Conservation (phyloP, 2,113 vertebrate genomes). For the Poecile atricapillus region DNA sequence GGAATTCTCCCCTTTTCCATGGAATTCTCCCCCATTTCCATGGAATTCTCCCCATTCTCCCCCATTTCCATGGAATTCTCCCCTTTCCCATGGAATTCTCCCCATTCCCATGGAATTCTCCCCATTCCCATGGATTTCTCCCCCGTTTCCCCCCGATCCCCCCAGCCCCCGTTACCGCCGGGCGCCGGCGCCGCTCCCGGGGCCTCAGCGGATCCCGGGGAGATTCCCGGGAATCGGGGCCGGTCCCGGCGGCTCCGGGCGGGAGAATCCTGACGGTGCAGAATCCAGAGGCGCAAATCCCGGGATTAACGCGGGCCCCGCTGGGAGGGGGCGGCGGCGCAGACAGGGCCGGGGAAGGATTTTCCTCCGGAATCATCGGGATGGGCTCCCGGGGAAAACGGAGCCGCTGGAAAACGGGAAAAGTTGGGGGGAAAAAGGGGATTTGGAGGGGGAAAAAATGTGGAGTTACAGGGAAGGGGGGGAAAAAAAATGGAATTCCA, state of each 20-base stretch:
- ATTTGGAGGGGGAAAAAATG: background rate
- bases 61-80: background rate
- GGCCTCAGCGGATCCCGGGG: background rate
- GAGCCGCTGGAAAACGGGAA: background rate
- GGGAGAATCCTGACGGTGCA: background rate
- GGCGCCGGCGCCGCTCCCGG: no score
- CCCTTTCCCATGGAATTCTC: background rate
- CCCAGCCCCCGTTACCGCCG: no score
- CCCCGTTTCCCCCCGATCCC: no score
- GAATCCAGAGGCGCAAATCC: background rate
- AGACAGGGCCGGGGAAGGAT: background rate
- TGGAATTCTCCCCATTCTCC: no score
- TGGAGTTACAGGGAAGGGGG: background rate
- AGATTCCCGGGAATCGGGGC: background rate
- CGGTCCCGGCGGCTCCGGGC: background rate
- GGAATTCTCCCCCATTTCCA: background rate
- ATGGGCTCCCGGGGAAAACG: no score
- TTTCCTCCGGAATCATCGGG: no score
- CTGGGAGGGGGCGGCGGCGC: background rate
- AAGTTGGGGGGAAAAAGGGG: background rate
- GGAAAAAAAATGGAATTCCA: rapidly evolving
- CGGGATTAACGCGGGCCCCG: background rate
- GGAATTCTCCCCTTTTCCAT: background rate
- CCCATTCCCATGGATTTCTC: no score
- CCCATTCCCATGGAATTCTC: no score